Evolutionary conservation across 2,888 invertebrate genomes (phyloP), one percentile per base, ranked within the genome.

Genomic region (Acanthosoma haemorrhoidale): DNA sequence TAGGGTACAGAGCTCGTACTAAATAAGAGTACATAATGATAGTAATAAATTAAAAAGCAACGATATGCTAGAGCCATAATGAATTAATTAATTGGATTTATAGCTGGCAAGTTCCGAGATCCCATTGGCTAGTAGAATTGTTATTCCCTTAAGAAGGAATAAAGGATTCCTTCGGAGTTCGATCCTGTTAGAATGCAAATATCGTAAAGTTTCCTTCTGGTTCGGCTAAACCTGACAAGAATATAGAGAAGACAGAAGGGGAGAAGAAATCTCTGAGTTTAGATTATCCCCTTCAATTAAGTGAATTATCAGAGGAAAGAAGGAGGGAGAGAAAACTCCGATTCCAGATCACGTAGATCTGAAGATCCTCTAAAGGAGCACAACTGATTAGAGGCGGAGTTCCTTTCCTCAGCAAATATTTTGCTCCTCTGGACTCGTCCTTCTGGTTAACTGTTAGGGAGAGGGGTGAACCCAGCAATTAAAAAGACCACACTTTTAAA

Each of bases 121-220:
- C n/a, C n/a, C n/a, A n/a, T n/a, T n/a, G n/a, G n/a, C n/a, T n/a
- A n/a, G n/a, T n/a, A n/a, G n/a, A n/a, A n/a, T n/a, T n/a, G n/a
- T n/a, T 16, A 39, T 39, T 39, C 16, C 39, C 39, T 39, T 16
- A 2, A 39, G 16, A 16, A 16, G 39, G 16, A 39, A n/a, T n/a
- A n/a, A n/a, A n/a, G n/a, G n/a, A n/a, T n/a, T n/a, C n/a, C n/a
- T 39, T 1, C 8, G 3, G 9, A 1, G 2, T 1, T 3, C 18
- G 41, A 18, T 41, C 41, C 41, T 41, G 21, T 51, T n/a, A 43
- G n/a, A 25, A 51, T 51, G 51, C 51, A 51, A 51, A 51, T 51
- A 51, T 51, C 21, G 51, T 8, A 5, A 8, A n/a, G 4, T 1
- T 21, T n/a, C 43, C 13, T 6, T n/a, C n/a, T n/a, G n/a, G n/a